Percentiles rank a stretch among this genome's conserved stretches.
These are phyloP conservation scores for Carcina quercana DNA, from an alignment of 2,888 invertebrate genomes.

Conservation along the genomic window DNA sequence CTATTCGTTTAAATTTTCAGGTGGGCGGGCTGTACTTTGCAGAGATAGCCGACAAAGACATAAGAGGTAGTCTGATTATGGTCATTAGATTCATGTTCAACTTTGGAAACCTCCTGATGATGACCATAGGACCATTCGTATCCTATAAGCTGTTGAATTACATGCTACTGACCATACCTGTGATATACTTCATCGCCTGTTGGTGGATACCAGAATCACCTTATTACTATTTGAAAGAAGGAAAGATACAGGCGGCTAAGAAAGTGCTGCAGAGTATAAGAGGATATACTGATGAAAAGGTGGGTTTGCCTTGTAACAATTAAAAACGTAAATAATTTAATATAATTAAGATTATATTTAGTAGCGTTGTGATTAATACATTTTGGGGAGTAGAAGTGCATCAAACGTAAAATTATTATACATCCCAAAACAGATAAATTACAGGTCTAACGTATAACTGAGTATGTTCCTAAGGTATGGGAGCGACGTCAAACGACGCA, in stretches of 20 bases:
- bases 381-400: no score
- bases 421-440: no score
- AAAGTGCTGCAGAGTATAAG: conserved; percentile 47
- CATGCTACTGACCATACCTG: conserved; percentile 51
- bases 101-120: conserved; percentile 51
- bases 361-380: no score
- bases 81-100: conserved; percentile 43
- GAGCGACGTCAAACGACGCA: no score
- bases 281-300: conserved; percentile 39
- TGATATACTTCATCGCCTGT: conserved; percentile 58
- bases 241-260: conserved; percentile 52
- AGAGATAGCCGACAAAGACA: conserved; percentile 58
- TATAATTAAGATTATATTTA: no score
- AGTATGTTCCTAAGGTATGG: no score
- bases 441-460: no score
- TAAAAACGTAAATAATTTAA: no score
- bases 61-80: conserved; percentile 45
- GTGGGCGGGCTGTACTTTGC: conserved; percentile 50
- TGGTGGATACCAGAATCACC: conserved; percentile 76
- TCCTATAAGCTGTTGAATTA: conserved; percentile 50
- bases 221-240: conserved; percentile 70
- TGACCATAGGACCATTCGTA: conserved; percentile 50
- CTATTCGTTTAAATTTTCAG: conserved; percentile 42
- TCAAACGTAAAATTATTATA: no score
- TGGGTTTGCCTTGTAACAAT: no score